These are phyloP conservation scores for Drosophila kokeensis DNA, from an alignment of 2,888 invertebrate genomes.

Conservation along the genomic window DNA sequence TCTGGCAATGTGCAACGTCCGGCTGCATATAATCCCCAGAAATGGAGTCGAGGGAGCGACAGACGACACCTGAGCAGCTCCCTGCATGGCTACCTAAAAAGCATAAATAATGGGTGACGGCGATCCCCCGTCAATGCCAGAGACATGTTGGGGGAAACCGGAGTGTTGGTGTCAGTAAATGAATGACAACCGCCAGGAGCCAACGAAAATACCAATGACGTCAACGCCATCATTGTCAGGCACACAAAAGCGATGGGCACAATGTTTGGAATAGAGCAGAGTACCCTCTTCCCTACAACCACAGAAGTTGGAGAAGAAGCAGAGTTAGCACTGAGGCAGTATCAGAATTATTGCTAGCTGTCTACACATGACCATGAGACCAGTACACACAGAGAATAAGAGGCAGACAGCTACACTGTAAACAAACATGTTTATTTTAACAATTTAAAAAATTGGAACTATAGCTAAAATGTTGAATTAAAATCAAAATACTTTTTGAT, in stretches of 20 bases:
- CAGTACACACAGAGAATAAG: conserved; percentile 8
- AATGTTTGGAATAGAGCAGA: conserved; percentile 48
- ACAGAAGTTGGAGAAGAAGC: background rate
- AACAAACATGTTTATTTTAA: background rate
- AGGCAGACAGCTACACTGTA: conserved; percentile 1
- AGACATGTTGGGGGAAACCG: background rate
- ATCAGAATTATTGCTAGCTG: conserved; percentile 75
- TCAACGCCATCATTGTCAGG: conserved; percentile 74
- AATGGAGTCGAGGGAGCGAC: conserved; percentile 21
- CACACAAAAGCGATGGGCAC: conserved; percentile 13
- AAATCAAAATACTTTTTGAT: too few species aligned
- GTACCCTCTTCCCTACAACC: conserved; percentile 24
- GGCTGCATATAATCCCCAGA: conserved; percentile 13
- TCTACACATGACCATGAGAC: conserved; percentile 67
- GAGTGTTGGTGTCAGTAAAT: conserved; percentile 42
- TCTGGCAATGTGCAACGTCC: conserved; percentile 39
- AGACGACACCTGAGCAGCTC: conserved; percentile 7
- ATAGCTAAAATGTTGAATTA: background rate
- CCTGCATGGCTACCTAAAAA: conserved; percentile 65
- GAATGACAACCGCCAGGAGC: conserved; percentile 71
- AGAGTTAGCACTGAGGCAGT: conserved; percentile 41
- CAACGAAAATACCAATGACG: conserved; percentile 75
- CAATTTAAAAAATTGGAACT: background rate
- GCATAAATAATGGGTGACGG: conserved; percentile 70
- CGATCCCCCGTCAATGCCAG: conserved; percentile 5